phyloP scores from a whole-genome alignment of 2,797 vertebrate genomes.

The Alauda arvensis region DNA sequence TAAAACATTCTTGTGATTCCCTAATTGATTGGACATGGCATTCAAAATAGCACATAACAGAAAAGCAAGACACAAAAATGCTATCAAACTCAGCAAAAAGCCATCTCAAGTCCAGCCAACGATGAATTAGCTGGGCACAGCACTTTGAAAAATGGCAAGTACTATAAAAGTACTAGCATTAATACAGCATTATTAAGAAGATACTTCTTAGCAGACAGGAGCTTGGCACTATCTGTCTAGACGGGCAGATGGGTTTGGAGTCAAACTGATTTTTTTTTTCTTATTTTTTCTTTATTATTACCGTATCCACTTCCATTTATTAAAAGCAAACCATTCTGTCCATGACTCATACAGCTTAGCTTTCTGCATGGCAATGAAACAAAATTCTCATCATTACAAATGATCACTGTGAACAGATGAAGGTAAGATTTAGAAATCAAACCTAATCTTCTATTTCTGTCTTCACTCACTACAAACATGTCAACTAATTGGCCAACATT shows the following conservation, averaged over 20 bases:
- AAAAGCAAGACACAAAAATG: constrained; percentile 38
- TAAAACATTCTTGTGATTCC: constrained; percentile 55
- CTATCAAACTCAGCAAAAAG: constrained; percentile 37
- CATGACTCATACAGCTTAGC: constrained; percentile 54
- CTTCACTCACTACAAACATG: background rate
- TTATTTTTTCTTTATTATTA: constrained; percentile 37
- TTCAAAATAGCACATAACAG: constrained; percentile 44
- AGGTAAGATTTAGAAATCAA: constrained; percentile 16
- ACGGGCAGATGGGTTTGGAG: constrained; percentile 55
- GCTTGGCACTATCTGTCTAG: constrained; percentile 54
- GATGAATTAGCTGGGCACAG: constrained; percentile 33
- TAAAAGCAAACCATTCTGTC: constrained; percentile 54
- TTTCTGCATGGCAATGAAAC: constrained; percentile 41
- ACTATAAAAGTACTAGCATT: constrained; percentile 29
- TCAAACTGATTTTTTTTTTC: constrained; percentile 25
- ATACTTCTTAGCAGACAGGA: constrained; percentile 54
- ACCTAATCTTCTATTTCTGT: background rate
- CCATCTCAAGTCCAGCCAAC: constrained; percentile 20
- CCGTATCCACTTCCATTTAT: constrained; percentile 52
- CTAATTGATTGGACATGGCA: constrained; percentile 58
- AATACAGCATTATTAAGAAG: constrained; percentile 48
- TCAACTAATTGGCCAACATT: background rate
- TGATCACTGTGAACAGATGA: constrained; percentile 8
- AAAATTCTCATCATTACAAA: constrained; percentile 32
- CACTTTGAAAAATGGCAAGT: constrained; percentile 38